These are phyloP conservation scores for Drosophila bifasciata DNA, from an alignment of 1,140 invertebrate genomes.

Conservation along the genomic window DNA sequence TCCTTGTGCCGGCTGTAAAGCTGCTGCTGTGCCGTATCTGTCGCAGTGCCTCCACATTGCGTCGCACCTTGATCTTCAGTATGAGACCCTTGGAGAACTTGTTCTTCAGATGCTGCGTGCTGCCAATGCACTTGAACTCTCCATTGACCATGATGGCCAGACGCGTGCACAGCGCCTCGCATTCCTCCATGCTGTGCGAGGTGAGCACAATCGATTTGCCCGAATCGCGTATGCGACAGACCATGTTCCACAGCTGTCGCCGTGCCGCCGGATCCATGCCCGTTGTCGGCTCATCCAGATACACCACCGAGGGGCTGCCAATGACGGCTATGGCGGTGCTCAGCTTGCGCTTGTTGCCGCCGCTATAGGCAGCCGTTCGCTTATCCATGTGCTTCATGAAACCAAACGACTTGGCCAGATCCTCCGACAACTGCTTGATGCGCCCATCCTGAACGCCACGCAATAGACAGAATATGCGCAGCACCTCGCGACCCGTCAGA, in stretches of 20 bases:
- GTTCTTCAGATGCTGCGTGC: slow-evolving; percentile 89
- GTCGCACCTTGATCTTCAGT: slow-evolving; percentile 74
- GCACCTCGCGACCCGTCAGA: slow-evolving; percentile 91
- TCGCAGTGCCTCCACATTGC: slow-evolving; percentile 31
- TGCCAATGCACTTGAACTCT: slow-evolving; percentile 89
- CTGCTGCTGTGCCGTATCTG: slow-evolving; percentile 32
- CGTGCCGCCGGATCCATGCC: slow-evolving; percentile 94
- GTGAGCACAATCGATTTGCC: slow-evolving; percentile 91
- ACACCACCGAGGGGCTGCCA: slow-evolving; percentile 94
- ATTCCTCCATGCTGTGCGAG: slow-evolving; percentile 94
- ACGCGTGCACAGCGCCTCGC: slow-evolving; percentile 93
- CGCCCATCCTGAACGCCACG: slow-evolving; percentile 87
- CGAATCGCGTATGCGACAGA: slow-evolving; percentile 86
- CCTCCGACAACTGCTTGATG: slow-evolving; percentile 80
- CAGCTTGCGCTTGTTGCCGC: slow-evolving; percentile 97
- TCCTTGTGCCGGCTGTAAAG: neutral
- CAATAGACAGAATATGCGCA: slow-evolving; percentile 90
- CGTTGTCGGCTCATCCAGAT: slow-evolving; percentile 93
- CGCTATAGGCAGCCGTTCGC: slow-evolving; percentile 89
- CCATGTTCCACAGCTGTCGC: slow-evolving; percentile 91
- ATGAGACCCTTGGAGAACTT: slow-evolving; percentile 89
- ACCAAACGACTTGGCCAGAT: slow-evolving; percentile 84
- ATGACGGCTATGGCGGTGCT: slow-evolving; percentile 96
- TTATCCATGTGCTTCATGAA: slow-evolving; percentile 85
- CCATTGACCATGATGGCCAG: slow-evolving; percentile 96